Evolutionary conservation across 2,797 vertebrate species (phyloP), one percentile per base, ranked within the genome.

Genomic region (Emydoidea blandingii): DNA sequence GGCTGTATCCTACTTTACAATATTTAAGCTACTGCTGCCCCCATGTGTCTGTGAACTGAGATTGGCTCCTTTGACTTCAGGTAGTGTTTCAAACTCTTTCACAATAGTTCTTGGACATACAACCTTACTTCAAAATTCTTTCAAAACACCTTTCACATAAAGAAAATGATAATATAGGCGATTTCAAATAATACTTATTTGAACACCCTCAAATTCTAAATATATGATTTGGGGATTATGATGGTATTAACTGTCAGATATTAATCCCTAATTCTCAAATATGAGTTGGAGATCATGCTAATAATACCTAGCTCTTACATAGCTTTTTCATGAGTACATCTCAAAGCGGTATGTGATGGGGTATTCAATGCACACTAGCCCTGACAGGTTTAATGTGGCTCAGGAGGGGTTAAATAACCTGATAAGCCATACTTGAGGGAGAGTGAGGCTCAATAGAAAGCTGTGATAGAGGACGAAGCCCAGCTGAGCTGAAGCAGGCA

Each of bases 161-260:
- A 72, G 81, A 53, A n/a, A 44, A 62, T 31, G 3, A 41, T 21
- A 41, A 72, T 41, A 72, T 72, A 72, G 5, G 21, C 41, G 37
- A 68, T 68, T 68, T 68, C n/a, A 68, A 68, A 68, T 68, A 37
- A 21, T 37, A 81, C 59, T 85, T 76, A 23, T 90, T 94, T 52
- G 16, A 85, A 81, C 18, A 72, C 57, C 79, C 56, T 31, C 56
- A 92, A 86, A 95, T 76, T 87, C 88, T 81, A 79, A 92, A 79
- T 23, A 56, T 86, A 94, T 84, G 1, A 80, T 83, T 81, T 84
- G 44, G 65, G 18, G 2, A 37, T 90, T 95, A 93, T 92, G 34
- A 59, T 29, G 44, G 52, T 6, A 16, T 37, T 92, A 34, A 15
- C 53, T 81, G 49, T 81, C 52, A 85, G 49, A 79, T 18, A 57